Evolutionary conservation across 2,113 vertebrate genomes (phyloP).

Genomic region (Canis aureus): DNA sequence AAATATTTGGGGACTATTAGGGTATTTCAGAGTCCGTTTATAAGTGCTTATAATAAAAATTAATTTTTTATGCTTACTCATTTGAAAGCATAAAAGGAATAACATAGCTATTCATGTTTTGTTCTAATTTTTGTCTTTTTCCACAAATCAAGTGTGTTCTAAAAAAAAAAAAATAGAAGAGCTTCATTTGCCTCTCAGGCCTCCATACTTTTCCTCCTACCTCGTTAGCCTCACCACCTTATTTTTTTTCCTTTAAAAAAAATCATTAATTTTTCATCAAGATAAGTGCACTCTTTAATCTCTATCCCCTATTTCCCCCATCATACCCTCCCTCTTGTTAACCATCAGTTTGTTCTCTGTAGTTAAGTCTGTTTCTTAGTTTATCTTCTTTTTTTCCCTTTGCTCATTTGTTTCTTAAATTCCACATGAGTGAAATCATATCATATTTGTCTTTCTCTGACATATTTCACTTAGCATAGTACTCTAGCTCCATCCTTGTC

Average conservation of each 20-base stretch:
- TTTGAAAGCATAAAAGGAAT: not conserved
- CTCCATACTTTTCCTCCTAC: not conserved
- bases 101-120: not conserved
- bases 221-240: not conserved
- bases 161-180: not conserved
- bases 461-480: not conserved
- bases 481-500: not conserved
- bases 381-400: not conserved
- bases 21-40: not conserved
- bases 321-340: not conserved
- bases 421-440: not conserved
- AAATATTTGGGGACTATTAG: not conserved
- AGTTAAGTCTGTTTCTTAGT: not conserved
- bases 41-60: slow-evolving; percentile 4
- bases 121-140: slow-evolving; percentile 10
- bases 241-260: not conserved
- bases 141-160: not conserved
- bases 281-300: not conserved
- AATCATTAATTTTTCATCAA: not conserved
- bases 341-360: not conserved
- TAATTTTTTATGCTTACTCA: not conserved
- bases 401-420: not conserved
- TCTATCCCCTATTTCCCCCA: not conserved
- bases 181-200: not conserved
- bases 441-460: not conserved